Conservation (phyloP, 2,888 invertebrate genomes). For the Synergus laeviventris region DNA sequence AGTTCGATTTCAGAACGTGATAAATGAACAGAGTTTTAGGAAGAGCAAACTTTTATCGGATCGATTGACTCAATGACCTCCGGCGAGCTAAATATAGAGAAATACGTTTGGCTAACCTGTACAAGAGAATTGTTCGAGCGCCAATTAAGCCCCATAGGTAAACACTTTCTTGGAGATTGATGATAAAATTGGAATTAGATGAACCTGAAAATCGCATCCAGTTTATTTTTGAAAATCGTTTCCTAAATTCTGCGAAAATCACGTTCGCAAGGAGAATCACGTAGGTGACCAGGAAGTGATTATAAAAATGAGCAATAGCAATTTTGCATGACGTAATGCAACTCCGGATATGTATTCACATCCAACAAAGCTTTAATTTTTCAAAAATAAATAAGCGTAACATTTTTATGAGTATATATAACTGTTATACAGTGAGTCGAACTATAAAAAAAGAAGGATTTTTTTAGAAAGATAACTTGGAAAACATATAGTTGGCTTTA, state of each 20-base stretch:
- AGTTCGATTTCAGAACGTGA: background rate
- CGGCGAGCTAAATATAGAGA: slow-evolving; percentile 42
- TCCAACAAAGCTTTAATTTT: background rate
- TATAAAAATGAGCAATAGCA: background rate
- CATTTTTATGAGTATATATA: background rate
- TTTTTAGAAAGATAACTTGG: background rate
- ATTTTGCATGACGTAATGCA: slow-evolving; percentile 8
- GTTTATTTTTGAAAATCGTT: background rate
- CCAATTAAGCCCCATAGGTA: background rate
- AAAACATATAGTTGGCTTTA: background rate
- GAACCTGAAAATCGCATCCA: background rate
- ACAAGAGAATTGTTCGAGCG: background rate
- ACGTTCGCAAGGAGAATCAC: background rate
- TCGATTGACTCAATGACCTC: slow-evolving; percentile 49
- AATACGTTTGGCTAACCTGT: background rate
- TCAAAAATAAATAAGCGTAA: slow-evolving; percentile 15
- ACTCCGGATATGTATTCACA: background rate
- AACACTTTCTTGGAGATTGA: slow-evolving; percentile 1
- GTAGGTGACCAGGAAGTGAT: slow-evolving; percentile 16
- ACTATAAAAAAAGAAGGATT: background rate
- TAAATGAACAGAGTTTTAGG: slow-evolving; percentile 8
- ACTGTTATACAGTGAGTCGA: background rate
- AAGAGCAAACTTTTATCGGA: slow-evolving; percentile 47
- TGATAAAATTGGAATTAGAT: background rate
- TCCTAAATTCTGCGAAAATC: background rate